Conservation (phyloP, 2,888 invertebrate genomes). For the Agrochola lychnidis region DNA sequence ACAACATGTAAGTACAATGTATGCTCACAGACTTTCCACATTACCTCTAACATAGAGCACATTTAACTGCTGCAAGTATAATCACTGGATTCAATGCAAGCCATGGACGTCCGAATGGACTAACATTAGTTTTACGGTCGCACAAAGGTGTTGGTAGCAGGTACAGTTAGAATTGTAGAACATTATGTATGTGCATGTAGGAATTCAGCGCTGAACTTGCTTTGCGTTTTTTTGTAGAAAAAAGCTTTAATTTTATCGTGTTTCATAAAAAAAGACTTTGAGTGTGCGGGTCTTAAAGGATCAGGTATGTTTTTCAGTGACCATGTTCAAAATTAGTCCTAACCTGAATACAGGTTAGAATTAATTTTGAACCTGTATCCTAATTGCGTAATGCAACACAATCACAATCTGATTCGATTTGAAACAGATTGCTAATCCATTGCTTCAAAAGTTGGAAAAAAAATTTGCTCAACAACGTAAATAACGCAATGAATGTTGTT, state of each 20-base stretch:
- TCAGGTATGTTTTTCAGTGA: background rate
- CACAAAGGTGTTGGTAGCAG: conserved; percentile 59
- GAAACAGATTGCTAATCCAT: too few relatives aligned
- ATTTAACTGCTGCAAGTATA: conserved; percentile 54
- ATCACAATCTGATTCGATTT: too few relatives aligned
- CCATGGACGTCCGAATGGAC: conserved; percentile 57
- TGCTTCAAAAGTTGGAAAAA: too few relatives aligned
- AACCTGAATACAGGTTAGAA: too few relatives aligned
- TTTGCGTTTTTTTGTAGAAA: background rate
- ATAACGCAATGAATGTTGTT: too few relatives aligned
- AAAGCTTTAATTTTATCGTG: too few relatives aligned
- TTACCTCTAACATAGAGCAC: conserved; percentile 46
- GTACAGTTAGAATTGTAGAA: conserved; percentile 43
- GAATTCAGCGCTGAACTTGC: conserved; percentile 26
- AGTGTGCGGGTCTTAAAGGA: background rate
- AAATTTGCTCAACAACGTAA: too few relatives aligned
- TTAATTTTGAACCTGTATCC: too few relatives aligned
- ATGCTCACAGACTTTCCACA: conserved; percentile 48
- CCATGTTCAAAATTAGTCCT: background rate
- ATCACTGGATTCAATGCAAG: conserved; percentile 53
- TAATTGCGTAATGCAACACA: too few relatives aligned
- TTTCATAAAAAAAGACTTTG: background rate
- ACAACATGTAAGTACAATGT: conserved; percentile 24
- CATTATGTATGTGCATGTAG: conserved; percentile 53
- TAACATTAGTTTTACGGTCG: conserved; percentile 58